These are phyloP conservation scores for Bombycilla garrulus DNA, from an alignment of 2,113 vertebrate genomes.

Conservation along the genomic window DNA sequence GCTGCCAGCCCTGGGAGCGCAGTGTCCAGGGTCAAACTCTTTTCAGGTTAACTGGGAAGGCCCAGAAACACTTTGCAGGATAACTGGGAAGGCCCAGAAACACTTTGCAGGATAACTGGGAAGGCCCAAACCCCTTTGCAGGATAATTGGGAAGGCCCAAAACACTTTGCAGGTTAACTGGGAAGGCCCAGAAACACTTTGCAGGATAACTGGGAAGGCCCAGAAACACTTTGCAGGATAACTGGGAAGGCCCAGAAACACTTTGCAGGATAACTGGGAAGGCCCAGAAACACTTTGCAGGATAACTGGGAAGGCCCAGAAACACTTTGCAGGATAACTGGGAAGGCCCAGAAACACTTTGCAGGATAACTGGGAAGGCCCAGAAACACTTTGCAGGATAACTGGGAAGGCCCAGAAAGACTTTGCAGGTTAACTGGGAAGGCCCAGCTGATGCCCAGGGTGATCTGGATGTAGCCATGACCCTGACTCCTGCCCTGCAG, in stretches of 20 bases:
- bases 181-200: background rate
- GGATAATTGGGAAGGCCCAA: background rate
- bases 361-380: background rate
- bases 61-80: too few relatives aligned
- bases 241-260: background rate
- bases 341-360: background rate
- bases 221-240: background rate
- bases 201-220: background rate
- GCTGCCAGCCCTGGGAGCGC: rapidly evolving
- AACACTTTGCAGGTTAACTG: too few relatives aligned
- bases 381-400: background rate
- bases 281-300: background rate
- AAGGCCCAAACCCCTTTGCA: background rate
- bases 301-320: background rate
- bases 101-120: background rate
- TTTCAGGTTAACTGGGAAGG: background rate
- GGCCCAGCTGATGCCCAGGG: background rate
- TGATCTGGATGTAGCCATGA: background rate
- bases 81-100: background rate
- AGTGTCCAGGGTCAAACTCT: background rate
- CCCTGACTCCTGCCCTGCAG: background rate
- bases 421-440: background rate
- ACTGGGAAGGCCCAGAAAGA: background rate
- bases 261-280: background rate
- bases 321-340: too few relatives aligned